These are phyloP conservation scores for Caranx ignobilis DNA, from an alignment of 2,113 vertebrate genomes.

Conservation along the genomic window DNA sequence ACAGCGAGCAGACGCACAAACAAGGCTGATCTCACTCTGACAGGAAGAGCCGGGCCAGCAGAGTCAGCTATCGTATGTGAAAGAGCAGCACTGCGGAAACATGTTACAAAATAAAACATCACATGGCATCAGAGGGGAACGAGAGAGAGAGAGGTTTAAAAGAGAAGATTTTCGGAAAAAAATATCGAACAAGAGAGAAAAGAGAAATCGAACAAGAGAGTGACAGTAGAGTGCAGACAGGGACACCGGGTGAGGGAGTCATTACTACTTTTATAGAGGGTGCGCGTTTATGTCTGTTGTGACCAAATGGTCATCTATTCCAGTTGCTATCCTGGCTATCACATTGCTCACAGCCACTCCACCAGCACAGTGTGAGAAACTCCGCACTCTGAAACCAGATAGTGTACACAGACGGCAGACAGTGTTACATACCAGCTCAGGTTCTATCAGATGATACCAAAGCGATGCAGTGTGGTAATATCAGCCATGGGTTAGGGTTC, in stretches of 20 bases:
- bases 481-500: not conserved
- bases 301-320: conserved; percentile 48
- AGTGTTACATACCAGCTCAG: conserved; percentile 38
- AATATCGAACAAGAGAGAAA: not conserved
- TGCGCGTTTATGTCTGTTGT: conserved; percentile 67
- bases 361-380: conserved; percentile 52
- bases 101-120: conserved; percentile 4
- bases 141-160: not conserved
- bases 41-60: conserved; percentile 40
- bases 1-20: conserved; percentile 35
- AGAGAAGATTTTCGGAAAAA: not conserved
- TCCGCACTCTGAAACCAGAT: conserved; percentile 51
- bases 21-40: conserved; percentile 23
- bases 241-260: conserved; percentile 58
- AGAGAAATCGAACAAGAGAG: conserved; percentile 5
- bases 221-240: conserved; percentile 43
- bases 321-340: conserved; percentile 47
- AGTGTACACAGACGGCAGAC: conserved; percentile 13
- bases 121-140: not conserved
- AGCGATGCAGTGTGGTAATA: conserved; percentile 15
- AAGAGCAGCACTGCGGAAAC: conserved; percentile 10
- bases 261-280: conserved; percentile 67
- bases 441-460: conserved; percentile 45
- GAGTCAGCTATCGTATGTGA: conserved; percentile 42
- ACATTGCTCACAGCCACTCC: conserved; percentile 48